These are phyloP conservation scores for Apolygus lucorum DNA, from an alignment of 1,140 invertebrate genomes.

Conservation along the genomic window DNA sequence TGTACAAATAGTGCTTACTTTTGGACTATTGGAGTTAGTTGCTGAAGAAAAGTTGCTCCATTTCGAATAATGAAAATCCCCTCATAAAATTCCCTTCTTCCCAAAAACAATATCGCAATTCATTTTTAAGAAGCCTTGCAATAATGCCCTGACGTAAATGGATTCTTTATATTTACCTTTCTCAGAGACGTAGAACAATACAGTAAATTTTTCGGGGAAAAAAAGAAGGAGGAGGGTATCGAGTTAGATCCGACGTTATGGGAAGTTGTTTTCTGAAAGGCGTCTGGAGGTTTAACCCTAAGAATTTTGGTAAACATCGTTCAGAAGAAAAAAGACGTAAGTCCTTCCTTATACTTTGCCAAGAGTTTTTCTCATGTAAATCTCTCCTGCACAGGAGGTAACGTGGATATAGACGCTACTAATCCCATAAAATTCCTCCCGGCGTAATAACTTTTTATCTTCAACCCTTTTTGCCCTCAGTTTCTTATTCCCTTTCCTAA, in stretches of 20 bases:
- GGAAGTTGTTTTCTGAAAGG: not conserved
- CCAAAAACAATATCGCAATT: constrained; percentile 10
- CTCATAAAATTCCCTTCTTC: not conserved
- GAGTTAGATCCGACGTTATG: constrained; percentile 13
- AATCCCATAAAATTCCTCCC: constrained; percentile 21
- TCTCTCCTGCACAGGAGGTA: constrained; percentile 11
- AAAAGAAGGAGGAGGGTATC: not conserved
- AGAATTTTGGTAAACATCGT: constrained; percentile 4
- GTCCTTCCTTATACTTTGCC: not conserved
- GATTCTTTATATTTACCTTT: constrained; percentile 15
- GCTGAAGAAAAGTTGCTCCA: too few relatives aligned
- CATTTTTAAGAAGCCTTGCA: not conserved
- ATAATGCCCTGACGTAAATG: not conserved
- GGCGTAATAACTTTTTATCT: constrained; percentile 22
- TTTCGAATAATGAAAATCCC: not conserved
- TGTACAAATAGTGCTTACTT: too few relatives aligned
- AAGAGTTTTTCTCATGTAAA: constrained; percentile 24
- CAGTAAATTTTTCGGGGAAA: constrained; percentile 6
- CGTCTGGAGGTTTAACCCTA: not conserved
- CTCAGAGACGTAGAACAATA: constrained; percentile 8
- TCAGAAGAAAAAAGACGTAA: not conserved
- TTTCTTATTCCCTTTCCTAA: too few relatives aligned
- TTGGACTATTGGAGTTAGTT: too few relatives aligned
- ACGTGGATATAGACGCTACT: not conserved
- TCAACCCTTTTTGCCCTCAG: constrained; percentile 2